Evolutionary conservation across 2,888 invertebrate species (phyloP).

Genomic region (Synergus gifuensis): DNA sequence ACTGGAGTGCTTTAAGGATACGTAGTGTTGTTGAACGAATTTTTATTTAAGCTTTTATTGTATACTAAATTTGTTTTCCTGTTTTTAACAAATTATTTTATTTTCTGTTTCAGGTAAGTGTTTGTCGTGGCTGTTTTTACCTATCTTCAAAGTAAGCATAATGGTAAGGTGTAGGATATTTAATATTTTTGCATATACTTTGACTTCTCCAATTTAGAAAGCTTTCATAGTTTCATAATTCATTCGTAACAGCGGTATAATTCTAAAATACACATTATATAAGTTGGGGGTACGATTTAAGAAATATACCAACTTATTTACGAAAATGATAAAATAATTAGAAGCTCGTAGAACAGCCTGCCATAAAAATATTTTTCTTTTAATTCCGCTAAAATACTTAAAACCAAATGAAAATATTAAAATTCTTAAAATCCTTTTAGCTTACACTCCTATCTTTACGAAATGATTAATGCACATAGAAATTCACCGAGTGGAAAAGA

Average conservation of each 20-base stretch:
- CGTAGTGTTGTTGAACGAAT: no score
- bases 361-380: neutral
- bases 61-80: neutral
- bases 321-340: neutral
- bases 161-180: neutral
- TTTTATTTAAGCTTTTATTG: no score
- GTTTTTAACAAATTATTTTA: neutral
- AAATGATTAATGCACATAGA: conserved; percentile 6
- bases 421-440: conserved; percentile 7
- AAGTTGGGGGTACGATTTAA: no score
- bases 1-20: no score
- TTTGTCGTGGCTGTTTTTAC: neutral
- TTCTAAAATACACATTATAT: no score
- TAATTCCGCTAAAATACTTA: neutral
- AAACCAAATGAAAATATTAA: neutral
- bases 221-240: no score
- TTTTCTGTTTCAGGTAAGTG: conserved; percentile 5
- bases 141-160: neutral
- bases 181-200: neutral
- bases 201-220: neutral
- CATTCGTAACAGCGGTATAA: no score
- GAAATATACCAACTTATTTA: no score
- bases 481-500: neutral
- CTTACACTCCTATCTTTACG: neutral
- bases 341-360: neutral